phyloP scores from a whole-genome alignment of 2,888 invertebrate genomes.

The Lamellibrachia columna region DNA sequence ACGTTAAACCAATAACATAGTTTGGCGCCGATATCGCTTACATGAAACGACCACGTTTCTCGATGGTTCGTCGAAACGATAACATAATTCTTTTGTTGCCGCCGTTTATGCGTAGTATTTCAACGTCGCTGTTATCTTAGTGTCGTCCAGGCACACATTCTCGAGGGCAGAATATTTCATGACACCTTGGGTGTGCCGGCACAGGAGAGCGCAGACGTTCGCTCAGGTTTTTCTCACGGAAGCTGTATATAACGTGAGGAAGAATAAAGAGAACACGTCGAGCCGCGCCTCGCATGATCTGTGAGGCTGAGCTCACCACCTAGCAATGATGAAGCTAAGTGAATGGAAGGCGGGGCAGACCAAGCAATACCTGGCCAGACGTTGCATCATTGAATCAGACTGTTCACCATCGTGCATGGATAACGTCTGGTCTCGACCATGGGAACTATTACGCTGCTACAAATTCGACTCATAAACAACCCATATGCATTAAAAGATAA shows the following conservation, averaged over 20 bases:
- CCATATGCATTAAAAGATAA: too few species aligned
- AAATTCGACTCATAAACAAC: too few species aligned
- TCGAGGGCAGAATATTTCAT: neutral
- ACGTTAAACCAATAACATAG: neutral
- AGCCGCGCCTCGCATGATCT: neutral
- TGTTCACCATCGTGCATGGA: neutral
- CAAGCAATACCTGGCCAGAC: neutral
- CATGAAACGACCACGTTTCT: neutral
- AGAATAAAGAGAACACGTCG: neutral
- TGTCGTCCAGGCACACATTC: neutral
- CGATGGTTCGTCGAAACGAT: neutral
- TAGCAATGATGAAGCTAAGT: neutral
- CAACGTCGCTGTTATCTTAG: neutral
- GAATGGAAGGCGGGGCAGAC: neutral
- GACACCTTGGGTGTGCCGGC: conserved; percentile 5
- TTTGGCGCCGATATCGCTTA: conserved; percentile 6
- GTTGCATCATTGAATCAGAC: neutral
- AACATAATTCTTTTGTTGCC: conserved; percentile 7
- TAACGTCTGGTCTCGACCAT: neutral
- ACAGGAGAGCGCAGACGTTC: neutral
- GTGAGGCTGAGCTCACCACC: too few species aligned
- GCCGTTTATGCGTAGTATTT: neutral
- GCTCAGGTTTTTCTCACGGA: conserved; percentile 4
- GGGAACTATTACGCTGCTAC: too few species aligned
- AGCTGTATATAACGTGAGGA: neutral